phyloP scores from a whole-genome alignment of 1,140 invertebrate species.

The Drosophila watanabei region DNA sequence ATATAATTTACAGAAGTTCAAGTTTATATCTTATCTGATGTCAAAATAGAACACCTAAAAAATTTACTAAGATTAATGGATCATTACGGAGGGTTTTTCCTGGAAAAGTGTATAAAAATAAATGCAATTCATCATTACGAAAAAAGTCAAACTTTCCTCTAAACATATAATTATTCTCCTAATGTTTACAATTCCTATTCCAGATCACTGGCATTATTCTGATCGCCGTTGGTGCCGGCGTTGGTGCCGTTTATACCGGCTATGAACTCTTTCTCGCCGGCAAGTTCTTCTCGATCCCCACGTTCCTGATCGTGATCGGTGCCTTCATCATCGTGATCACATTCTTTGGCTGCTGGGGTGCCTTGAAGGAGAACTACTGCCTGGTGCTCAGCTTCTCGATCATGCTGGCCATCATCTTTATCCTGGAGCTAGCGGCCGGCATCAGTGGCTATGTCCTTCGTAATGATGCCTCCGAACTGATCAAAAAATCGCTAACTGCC shows the following conservation, averaged over 20 bases:
- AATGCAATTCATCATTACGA: not conserved
- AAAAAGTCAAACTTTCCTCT: no score
- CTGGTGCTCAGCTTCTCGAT: slow-evolving; percentile 92
- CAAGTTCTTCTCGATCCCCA: slow-evolving; percentile 89
- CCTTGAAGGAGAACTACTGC: slow-evolving; percentile 92
- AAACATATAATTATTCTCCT: not conserved
- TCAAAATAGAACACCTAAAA: not conserved
- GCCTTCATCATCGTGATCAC: slow-evolving; percentile 92
- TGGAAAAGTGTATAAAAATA: not conserved
- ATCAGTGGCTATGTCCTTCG: slow-evolving; percentile 92
- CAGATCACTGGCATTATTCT: slow-evolving; percentile 91
- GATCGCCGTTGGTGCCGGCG: slow-evolving; percentile 89
- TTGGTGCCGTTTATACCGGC: slow-evolving; percentile 88
- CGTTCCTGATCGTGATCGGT: slow-evolving; percentile 92
- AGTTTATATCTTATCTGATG: slow-evolving; percentile 22
- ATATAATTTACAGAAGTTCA: not conserved
- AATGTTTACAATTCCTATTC: slow-evolving; percentile 1
- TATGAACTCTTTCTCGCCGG: slow-evolving; percentile 89
- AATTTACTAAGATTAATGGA: slow-evolving; percentile 12
- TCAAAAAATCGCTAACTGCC: slow-evolving; percentile 86
- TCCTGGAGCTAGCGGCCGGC: slow-evolving; percentile 92
- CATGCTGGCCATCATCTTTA: slow-evolving; percentile 91
- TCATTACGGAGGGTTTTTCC: not conserved
- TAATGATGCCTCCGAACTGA: slow-evolving; percentile 86
- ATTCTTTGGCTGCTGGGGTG: slow-evolving; percentile 95